Evolutionary conservation across 1,140 invertebrate genomes (phyloP).

Genomic region (Pseudomyrmex sp.): DNA sequence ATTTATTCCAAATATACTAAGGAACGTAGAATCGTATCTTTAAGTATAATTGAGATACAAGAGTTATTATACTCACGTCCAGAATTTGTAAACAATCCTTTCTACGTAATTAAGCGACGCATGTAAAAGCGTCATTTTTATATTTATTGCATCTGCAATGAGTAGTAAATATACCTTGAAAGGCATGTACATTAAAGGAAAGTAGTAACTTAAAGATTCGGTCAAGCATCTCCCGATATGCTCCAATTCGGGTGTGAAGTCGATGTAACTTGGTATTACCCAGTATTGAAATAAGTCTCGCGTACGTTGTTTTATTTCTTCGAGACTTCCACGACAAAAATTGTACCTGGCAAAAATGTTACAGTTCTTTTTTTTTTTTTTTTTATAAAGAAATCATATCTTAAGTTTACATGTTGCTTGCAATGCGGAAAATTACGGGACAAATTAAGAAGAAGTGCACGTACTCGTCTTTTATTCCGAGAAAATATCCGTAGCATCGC

Average conservation of each 20-base stretch:
- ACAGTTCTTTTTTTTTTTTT: too few species aligned
- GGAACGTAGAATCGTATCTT: too few species aligned
- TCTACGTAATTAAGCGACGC: constrained; percentile 72
- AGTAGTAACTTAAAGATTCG: neutral
- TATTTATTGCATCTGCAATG: neutral
- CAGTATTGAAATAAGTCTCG: constrained; percentile 78
- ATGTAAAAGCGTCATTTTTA: constrained; percentile 74
- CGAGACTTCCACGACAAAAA: constrained; percentile 84
- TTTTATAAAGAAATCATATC: too few species aligned
- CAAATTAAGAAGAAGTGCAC: neutral
- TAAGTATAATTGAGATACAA: too few species aligned
- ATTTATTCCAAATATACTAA: too few species aligned
- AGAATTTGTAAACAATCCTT: constrained; percentile 55
- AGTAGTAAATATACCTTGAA: neutral
- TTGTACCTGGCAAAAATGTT: constrained; percentile 82
- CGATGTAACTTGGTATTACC: constrained; percentile 80
- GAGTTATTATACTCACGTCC: neutral
- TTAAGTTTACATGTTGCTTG: too few species aligned
- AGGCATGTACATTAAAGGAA: neutral
- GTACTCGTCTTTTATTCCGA: constrained; percentile 92
- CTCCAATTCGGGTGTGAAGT: constrained; percentile 80
- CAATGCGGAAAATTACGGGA: too few species aligned
- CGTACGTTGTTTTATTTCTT: constrained; percentile 80
- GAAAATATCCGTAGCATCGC: constrained; percentile 91
- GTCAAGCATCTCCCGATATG: constrained; percentile 82